A percentile compares a stretch with the other conserved stretches of the same genome.
These are phyloP conservation scores for Petrophora chlorosata DNA, from an alignment of 2,888 invertebrate species.

Conservation along the genomic window DNA sequence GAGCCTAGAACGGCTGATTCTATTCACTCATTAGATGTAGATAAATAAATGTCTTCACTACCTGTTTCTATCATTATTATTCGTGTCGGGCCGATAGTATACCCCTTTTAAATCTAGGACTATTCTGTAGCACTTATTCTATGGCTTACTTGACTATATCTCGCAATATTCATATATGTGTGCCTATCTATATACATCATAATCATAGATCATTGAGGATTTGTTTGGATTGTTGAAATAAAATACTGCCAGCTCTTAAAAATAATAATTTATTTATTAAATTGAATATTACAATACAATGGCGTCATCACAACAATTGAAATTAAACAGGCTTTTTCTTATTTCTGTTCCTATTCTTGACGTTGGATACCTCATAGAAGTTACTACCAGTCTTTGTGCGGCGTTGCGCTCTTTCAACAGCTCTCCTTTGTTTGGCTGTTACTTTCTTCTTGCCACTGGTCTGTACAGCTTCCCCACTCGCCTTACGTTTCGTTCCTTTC, in stretches of 20 bases:
- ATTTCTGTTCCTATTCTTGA: constrained; percentile 92
- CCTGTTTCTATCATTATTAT: too few species aligned
- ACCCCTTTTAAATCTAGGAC: too few species aligned
- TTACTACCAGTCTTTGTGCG: constrained; percentile 94
- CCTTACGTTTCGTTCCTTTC: constrained; percentile 63
- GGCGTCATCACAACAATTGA: not conserved
- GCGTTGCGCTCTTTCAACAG: constrained; percentile 88
- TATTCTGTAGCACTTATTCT: too few species aligned
- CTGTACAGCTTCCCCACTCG: constrained; percentile 35
- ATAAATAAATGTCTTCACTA: too few species aligned
- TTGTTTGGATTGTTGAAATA: not conserved
- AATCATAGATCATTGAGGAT: too few species aligned
- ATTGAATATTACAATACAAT: not conserved
- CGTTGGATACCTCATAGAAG: constrained; percentile 94
- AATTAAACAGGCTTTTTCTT: constrained; percentile 79
- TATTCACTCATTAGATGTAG: too few species aligned
- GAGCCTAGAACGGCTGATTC: too few species aligned
- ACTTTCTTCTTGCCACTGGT: constrained; percentile 80
- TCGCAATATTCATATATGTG: too few species aligned
- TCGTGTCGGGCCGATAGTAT: too few species aligned
- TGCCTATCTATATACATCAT: too few species aligned
- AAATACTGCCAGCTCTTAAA: constrained; percentile 3
- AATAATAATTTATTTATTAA: constrained; percentile 18
- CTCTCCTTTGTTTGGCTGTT: constrained; percentile 91
- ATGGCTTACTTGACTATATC: too few species aligned